These are phyloP conservation scores for Philotrypesis tridentata DNA, from an alignment of 1,140 invertebrate species.

Conservation along the genomic window DNA sequence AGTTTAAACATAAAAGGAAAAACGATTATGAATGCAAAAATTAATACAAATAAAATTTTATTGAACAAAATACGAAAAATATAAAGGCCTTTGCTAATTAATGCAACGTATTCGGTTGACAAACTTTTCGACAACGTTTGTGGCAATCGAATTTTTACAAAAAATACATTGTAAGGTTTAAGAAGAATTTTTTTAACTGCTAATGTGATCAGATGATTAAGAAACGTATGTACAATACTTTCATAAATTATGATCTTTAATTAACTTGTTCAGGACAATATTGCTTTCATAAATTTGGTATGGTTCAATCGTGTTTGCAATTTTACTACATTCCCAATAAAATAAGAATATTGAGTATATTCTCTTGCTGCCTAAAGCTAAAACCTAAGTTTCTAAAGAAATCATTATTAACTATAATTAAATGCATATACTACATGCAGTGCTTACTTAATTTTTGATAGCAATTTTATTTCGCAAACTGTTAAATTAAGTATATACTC, in stretches of 20 bases:
- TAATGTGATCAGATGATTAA: background rate
- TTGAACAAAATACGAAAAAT: background rate
- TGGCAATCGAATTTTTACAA: conserved; percentile 24
- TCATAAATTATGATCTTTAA: background rate
- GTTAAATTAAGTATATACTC: no score
- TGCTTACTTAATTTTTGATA: no score
- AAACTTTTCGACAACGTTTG: conserved; percentile 18
- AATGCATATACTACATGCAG: no score
- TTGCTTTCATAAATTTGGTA: background rate
- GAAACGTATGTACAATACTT: background rate
- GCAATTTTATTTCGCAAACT: no score
- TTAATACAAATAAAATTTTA: conserved; percentile 5
- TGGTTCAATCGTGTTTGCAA: background rate
- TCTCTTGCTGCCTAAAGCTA: no score
- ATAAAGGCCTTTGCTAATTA: background rate
- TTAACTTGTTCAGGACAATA: background rate
- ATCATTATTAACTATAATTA: no score
- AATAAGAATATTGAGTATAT: background rate
- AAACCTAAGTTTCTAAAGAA: no score
- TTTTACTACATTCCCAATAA: background rate
- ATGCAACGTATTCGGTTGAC: background rate
- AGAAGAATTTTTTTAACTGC: background rate
- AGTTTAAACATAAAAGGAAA: background rate
- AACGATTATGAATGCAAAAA: background rate
- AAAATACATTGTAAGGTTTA: background rate